phyloP scores from a whole-genome alignment of 2,113 vertebrate species.

The Pedetes capensis region DNA sequence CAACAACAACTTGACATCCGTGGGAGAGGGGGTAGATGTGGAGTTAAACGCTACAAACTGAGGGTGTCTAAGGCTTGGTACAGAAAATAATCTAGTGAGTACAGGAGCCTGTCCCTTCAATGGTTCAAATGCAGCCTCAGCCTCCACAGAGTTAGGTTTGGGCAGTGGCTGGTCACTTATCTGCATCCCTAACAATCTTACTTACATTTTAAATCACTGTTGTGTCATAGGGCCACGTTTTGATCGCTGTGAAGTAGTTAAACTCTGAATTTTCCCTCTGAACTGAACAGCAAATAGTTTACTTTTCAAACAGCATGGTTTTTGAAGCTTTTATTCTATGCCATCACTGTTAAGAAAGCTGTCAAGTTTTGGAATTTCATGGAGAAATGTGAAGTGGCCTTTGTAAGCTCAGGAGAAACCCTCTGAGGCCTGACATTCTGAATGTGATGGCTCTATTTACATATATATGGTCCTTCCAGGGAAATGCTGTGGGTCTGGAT shows the following conservation, averaged over 20 bases:
- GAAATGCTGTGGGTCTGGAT: constrained; percentile 41
- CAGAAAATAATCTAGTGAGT: neutral
- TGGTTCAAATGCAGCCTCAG: neutral
- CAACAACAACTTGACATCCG: no score
- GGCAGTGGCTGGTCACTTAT: neutral
- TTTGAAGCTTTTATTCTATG: constrained; percentile 63
- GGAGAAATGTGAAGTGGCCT: constrained; percentile 76
- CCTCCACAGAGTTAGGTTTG: neutral
- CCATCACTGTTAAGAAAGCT: constrained; percentile 74
- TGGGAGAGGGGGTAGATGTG: neutral
- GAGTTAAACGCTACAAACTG: neutral
- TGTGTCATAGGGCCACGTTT: neutral
- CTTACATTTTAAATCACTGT: constrained; percentile 60
- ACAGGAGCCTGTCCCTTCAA: neutral
- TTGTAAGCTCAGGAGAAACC: constrained; percentile 63
- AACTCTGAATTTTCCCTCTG: constrained; percentile 1
- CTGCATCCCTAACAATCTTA: neutral
- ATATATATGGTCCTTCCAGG: constrained; percentile 70
- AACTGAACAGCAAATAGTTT: constrained; percentile 50
- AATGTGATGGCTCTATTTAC: constrained; percentile 71
- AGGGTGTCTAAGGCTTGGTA: neutral
- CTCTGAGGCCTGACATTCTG: constrained; percentile 75
- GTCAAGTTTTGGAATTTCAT: constrained; percentile 74
- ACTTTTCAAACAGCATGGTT: constrained; percentile 64
- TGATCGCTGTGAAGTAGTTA: constrained; percentile 19